Base-by-base conservation (phyloP, 2,797 vertebrate species). In the Emys orbicularis region DNA sequence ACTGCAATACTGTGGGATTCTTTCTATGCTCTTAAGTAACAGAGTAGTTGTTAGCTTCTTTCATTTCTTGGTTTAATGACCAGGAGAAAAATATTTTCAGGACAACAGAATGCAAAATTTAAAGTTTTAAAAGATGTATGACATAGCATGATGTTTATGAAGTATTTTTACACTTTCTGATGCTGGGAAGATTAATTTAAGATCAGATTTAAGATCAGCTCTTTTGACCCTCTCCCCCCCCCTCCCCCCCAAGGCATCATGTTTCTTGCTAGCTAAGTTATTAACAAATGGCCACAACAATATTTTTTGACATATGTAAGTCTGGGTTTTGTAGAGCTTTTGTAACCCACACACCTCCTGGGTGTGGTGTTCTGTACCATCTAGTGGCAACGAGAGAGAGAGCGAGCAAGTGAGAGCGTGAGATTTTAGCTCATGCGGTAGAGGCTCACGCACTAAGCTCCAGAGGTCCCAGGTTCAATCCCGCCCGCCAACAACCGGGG, bases 61-160 rank as follows among this genome's bases (percentile, higher is more conserved):
- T 87, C 92, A 87, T 95, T 97, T 96, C 54, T 79, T 95, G 97
- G 93, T 95, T 86, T 93, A 97, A 94, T 97, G 83, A 56, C 49
- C 44, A 54, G 86, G 81, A 85, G 86, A 96, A 84, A 88, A 93
- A 95, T 95, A 94, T 95, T 98, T 96, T 93, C 93, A 80, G 93
- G 97, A 92, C 88, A 95, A 96, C 93, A 85, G 87, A 82, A 72
- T 90, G 65, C 93, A 94, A 92, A 96, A 97, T 95, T 90, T 87
- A 90, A 96, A 97, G 92, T 81, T 92, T 72, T 89, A 88, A 37
- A 44, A 87, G 77, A 96, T 94, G 97, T 92, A 89, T 92, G 83
- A 72, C 93, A 84, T 50, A 74, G 84, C n/a, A 50, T 92, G 92
- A 81, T 82, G 50, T 93, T 95, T 95, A 85, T 94, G 50, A 87